Evolutionary conservation across 2,113 vertebrate genomes (phyloP).

Genomic region (Phrynocephalus versicolor): DNA sequence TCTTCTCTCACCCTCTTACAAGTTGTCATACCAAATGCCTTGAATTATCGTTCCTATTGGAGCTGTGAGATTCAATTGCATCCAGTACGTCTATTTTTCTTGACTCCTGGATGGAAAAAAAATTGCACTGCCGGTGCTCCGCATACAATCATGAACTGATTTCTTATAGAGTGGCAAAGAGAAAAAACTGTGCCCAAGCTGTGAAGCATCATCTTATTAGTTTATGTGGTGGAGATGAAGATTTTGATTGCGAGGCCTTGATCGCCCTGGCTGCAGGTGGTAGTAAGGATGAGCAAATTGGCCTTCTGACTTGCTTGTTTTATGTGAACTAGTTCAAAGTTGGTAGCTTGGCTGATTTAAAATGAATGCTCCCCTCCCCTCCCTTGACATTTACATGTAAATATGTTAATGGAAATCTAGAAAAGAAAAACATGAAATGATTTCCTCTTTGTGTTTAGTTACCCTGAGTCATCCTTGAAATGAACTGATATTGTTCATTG

Average conservation of each 20-base stretch:
- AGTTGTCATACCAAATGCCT: constrained; percentile 14
- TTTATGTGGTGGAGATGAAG: constrained; percentile 39
- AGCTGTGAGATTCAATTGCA: constrained; percentile 31
- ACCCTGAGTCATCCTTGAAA: neutral
- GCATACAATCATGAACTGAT: neutral
- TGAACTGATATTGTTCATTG: constrained; percentile 4
- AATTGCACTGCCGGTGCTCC: constrained; percentile 19
- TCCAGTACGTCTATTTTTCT: constrained; percentile 41
- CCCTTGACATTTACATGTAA: constrained; percentile 60
- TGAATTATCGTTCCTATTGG: neutral
- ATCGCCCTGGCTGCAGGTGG: constrained; percentile 48
- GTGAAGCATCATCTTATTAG: constrained; percentile 31
- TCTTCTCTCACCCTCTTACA: neutral
- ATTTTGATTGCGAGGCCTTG: constrained; percentile 16
- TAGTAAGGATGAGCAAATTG: constrained; percentile 60
- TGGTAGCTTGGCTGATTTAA: constrained; percentile 46
- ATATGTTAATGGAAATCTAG: constrained; percentile 3
- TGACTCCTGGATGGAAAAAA: constrained; percentile 20
- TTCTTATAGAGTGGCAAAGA: constrained; percentile 10
- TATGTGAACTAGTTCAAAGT: constrained; percentile 50
- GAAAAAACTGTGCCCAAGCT: constrained; percentile 47
- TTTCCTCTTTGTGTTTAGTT: neutral
- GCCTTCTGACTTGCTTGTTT: constrained; percentile 43
- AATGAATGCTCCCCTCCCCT: constrained; percentile 38
- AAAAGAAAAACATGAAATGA: constrained; percentile 26